Evolutionary conservation across 2,113 vertebrate species (phyloP).

Genomic region (Oceanodroma tethys): DNA sequence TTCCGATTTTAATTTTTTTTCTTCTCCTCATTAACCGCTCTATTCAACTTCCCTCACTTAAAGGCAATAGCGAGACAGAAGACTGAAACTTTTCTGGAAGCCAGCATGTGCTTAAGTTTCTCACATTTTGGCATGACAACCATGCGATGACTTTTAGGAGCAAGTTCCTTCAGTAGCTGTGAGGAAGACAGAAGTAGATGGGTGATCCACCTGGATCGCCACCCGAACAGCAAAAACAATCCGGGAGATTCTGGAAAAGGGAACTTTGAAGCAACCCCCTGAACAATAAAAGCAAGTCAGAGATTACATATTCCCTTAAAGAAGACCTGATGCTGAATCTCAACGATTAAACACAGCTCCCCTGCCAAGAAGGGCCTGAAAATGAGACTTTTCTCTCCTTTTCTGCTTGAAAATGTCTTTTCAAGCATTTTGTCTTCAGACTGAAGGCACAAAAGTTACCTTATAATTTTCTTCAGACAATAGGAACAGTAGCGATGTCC

Average conservation of each 20-base stretch:
- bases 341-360: not conserved
- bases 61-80: not conserved
- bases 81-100: not conserved
- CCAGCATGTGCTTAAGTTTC: not conserved
- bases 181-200: not conserved
- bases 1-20: not conserved
- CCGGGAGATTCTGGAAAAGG: not conserved
- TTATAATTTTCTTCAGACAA: slow-evolving; percentile 86
- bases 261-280: not conserved
- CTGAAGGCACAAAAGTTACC: slow-evolving; percentile 67
- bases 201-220: not conserved
- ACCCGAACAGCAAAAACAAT: not conserved
- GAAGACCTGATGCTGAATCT: not conserved
- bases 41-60: not conserved
- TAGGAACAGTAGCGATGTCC: slow-evolving; percentile 91
- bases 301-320: not conserved
- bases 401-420: not conserved
- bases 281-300: not conserved
- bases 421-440: not conserved
- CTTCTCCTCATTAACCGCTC: not conserved
- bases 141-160: not conserved
- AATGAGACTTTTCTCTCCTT: not conserved
- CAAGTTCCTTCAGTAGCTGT: not conserved
- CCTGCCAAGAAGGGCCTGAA: not conserved
- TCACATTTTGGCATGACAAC: not conserved